Conservation (phyloP, 2,113 vertebrate genomes). For the Charina bottae region DNA sequence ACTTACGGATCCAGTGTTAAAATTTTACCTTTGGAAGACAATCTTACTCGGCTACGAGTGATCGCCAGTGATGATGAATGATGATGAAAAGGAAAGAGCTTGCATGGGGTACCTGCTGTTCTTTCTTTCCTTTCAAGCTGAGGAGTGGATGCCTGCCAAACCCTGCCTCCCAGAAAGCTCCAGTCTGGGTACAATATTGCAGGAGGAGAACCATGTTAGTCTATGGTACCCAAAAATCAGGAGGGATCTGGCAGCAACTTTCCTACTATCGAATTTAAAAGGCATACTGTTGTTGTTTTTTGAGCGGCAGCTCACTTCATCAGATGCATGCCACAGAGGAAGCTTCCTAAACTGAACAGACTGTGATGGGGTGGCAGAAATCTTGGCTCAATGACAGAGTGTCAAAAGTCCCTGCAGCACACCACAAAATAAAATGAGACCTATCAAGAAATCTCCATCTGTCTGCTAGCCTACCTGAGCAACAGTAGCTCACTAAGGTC, state of each 20-base stretch:
- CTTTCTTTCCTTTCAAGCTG: not conserved
- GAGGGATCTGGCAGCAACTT: not conserved
- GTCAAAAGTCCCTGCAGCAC: not conserved
- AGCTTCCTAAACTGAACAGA: not conserved
- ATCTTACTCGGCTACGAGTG: too few species aligned
- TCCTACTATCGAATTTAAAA: not conserved
- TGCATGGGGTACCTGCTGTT: not conserved
- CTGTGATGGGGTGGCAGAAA: not conserved
- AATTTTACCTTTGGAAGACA: too few species aligned
- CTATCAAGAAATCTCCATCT: not conserved
- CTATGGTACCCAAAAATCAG: not conserved
- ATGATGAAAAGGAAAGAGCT: not conserved
- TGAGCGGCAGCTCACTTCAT: not conserved
- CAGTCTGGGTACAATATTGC: not conserved
- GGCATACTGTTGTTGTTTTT: not conserved
- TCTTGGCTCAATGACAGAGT: not conserved
- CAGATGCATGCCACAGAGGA: not conserved
- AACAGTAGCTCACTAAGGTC: not conserved
- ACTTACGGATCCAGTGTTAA: too few species aligned
- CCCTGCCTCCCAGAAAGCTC: not conserved
- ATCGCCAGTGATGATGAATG: too few species aligned
- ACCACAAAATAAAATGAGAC: not conserved
- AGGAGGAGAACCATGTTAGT: not conserved
- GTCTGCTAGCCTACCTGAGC: not conserved
- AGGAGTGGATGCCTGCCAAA: not conserved